These are phyloP conservation scores for Cynaeus angustus DNA, from an alignment of 2,888 invertebrate species.

Conservation along the genomic window DNA sequence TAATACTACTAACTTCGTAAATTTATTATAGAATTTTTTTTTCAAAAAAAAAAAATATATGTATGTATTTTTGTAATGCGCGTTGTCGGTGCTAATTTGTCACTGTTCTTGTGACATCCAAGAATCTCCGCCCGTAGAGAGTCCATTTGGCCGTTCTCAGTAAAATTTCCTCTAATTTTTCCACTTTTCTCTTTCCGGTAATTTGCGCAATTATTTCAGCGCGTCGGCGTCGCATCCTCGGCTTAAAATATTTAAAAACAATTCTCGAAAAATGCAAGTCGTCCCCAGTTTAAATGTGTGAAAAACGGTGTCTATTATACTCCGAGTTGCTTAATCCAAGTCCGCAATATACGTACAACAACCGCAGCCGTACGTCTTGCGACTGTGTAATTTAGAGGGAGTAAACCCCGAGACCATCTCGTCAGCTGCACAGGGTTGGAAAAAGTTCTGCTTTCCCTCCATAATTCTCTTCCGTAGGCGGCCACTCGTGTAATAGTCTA, in stretches of 20 bases:
- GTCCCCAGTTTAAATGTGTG: slow-evolving; percentile 27
- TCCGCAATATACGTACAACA: slow-evolving; percentile 28
- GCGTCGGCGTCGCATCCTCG: neutral
- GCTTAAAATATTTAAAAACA: slow-evolving; percentile 33
- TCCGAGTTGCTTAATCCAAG: slow-evolving; percentile 24
- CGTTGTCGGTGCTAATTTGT: no score
- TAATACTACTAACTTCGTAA: no score
- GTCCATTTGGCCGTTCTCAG: neutral
- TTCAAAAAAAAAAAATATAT: no score
- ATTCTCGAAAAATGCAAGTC: slow-evolving; percentile 3
- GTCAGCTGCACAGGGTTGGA: slow-evolving; percentile 37
- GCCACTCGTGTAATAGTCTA: slow-evolving; percentile 57
- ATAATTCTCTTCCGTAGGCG: slow-evolving; percentile 53
- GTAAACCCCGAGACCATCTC: slow-evolving; percentile 36
- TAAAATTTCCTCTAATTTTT: neutral
- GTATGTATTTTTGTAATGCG: no score
- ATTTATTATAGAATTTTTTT: no score
- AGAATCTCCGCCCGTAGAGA: neutral
- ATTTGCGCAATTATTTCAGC: slow-evolving; percentile 6
- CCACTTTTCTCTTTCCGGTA: slow-evolving; percentile 2
- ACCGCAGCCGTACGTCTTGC: slow-evolving; percentile 30
- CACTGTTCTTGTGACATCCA: no score
- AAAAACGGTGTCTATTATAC: slow-evolving; percentile 28
- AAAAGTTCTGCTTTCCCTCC: slow-evolving; percentile 41
- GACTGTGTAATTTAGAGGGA: slow-evolving; percentile 39